Conservation (phyloP, 2,113 vertebrate genomes). For the Meles meles region DNA sequence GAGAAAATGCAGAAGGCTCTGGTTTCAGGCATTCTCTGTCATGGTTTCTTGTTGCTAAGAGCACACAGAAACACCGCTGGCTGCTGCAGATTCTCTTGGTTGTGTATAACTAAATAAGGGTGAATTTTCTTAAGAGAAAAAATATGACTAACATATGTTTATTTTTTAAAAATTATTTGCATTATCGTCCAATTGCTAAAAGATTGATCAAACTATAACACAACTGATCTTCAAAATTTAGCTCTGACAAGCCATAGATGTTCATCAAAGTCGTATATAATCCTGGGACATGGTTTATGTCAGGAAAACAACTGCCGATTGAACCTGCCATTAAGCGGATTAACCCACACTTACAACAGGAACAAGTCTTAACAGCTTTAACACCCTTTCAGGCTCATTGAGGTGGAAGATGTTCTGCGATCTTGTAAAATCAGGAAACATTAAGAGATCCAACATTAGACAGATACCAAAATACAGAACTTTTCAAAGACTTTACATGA, state of each 20-base stretch:
- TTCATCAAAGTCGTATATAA: not conserved
- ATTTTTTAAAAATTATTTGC: not conserved
- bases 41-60: slow-evolving; percentile 73
- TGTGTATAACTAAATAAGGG: slow-evolving; percentile 60
- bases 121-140: slow-evolving; percentile 18
- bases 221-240: not conserved
- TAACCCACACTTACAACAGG: not conserved
- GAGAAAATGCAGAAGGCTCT: slow-evolving; percentile 72
- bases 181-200: not conserved
- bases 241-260: not conserved
- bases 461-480: not conserved
- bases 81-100: not conserved
- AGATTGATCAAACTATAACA: not conserved
- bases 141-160: slow-evolving; percentile 25
- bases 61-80: slow-evolving; percentile 53
- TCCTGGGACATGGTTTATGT: not conserved
- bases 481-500: not conserved
- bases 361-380: not conserved
- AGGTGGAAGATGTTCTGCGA: not conserved
- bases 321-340: not conserved
- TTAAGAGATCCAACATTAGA: not conserved
- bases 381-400: not conserved
- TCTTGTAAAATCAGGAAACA: not conserved
- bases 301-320: not conserved
- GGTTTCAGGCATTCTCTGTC: not conserved